These are phyloP conservation scores for Pardosa pseudoannulata DNA, from an alignment of 2,888 invertebrate species.

Conservation along the genomic window DNA sequence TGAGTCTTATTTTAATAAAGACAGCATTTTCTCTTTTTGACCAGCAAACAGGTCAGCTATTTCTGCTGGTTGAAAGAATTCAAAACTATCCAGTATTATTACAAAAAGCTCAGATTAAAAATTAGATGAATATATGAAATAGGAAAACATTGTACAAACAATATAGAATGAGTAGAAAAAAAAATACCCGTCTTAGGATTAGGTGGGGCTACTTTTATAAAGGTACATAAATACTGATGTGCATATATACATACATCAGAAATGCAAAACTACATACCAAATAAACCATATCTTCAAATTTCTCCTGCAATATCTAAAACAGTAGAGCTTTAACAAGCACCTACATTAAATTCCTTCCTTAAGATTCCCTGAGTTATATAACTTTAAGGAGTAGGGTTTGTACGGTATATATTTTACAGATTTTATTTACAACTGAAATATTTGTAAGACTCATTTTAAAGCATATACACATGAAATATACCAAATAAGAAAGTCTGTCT, in stretches of 20 bases:
- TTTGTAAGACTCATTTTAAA: too few relatives aligned
- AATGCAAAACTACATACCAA: not conserved
- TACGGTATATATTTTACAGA: too few relatives aligned
- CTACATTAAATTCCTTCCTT: slow-evolving; percentile 18
- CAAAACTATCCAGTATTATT: too few relatives aligned
- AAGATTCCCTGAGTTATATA: slow-evolving; percentile 58
- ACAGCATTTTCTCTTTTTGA: too few relatives aligned
- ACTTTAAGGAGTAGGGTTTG: not conserved
- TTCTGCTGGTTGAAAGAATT: too few relatives aligned
- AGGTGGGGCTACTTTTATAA: slow-evolving; percentile 63
- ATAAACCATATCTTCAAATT: not conserved
- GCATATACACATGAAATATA: too few relatives aligned
- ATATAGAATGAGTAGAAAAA: slow-evolving; percentile 65
- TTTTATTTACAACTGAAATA: too few relatives aligned
- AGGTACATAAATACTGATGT: slow-evolving; percentile 59
- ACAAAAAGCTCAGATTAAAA: too few relatives aligned
- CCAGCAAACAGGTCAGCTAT: too few relatives aligned
- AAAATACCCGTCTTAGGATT: slow-evolving; percentile 61
- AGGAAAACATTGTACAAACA: slow-evolving; percentile 33
- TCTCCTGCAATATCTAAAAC: not conserved
- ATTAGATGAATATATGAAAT: not conserved
- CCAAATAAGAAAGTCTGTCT: too few relatives aligned
- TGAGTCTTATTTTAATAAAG: too few relatives aligned
- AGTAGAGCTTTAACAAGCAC: not conserved
- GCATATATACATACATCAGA: slow-evolving; percentile 7